Evolutionary conservation across 2,888 invertebrate species (phyloP).

Genomic region (Drosophila mayaguana): DNA sequence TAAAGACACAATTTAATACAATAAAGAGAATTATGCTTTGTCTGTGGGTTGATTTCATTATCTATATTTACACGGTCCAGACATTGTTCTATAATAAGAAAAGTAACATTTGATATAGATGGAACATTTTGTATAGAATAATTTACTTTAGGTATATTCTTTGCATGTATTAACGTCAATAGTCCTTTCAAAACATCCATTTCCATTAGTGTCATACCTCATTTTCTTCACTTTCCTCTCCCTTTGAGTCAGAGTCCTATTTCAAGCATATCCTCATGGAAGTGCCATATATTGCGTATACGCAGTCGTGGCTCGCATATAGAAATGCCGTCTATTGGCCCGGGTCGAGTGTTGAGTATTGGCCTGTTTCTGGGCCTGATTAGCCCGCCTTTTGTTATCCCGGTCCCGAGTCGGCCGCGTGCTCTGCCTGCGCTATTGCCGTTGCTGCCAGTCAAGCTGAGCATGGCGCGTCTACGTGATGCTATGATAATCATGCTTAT

Average conservation of each 20-base stretch:
- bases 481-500: constrained; percentile 80
- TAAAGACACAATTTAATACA: neutral
- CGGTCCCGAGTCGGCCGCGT: constrained; percentile 1
- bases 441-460: constrained; percentile 22
- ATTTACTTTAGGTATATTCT: neutral
- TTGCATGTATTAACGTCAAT: neutral
- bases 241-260: neutral
- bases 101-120: neutral
- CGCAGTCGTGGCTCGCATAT: constrained; percentile 38
- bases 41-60: no score
- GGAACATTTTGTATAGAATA: no score
- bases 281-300: constrained; percentile 24
- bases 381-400: constrained; percentile 22
- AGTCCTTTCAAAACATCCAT: neutral
- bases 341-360: constrained; percentile 1
- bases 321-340: constrained; percentile 28
- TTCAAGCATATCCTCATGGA: neutral
- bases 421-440: constrained; percentile 2
- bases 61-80: neutral
- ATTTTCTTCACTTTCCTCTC: neutral
- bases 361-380: constrained; percentile 29
- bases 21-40: no score
- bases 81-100: neutral
- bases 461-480: constrained; percentile 77
- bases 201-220: neutral